These are phyloP conservation scores for Cecidostiba fungosa DNA, from an alignment of 2,888 invertebrate species.

Conservation along the genomic window DNA sequence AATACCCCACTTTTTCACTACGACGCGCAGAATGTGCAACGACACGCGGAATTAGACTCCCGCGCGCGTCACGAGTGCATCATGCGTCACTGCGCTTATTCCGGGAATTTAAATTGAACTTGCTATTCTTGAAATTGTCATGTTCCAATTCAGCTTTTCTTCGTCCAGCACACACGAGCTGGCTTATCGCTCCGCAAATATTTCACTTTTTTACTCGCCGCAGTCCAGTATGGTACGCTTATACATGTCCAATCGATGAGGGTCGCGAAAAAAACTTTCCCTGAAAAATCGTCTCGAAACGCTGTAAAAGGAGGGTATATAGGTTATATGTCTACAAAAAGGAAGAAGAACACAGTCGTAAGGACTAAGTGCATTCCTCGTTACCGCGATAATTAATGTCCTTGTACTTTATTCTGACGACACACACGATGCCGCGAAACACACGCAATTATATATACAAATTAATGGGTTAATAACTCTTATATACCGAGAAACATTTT, in stretches of 20 bases:
- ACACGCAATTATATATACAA: conserved; percentile 15
- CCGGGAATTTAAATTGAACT: conserved; percentile 33
- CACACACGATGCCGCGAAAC: not conserved
- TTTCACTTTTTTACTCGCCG: not conserved
- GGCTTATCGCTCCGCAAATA: conserved; percentile 3
- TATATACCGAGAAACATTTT: not conserved
- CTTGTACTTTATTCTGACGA: not conserved
- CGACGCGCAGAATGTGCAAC: conserved; percentile 37
- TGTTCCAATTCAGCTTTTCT: conserved; percentile 24
- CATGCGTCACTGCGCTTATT: conserved; percentile 47
- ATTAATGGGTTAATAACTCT: conserved; percentile 31
- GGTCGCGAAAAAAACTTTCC: too few species aligned
- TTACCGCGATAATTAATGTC: conserved; percentile 65
- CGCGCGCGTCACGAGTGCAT: conserved; percentile 14
- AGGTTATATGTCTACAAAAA: not conserved
- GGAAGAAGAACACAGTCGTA: conserved; percentile 39
- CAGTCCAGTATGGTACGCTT: too few species aligned
- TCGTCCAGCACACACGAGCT: not conserved
- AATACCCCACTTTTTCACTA: not conserved
- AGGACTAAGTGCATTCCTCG: conserved; percentile 66
- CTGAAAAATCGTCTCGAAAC: not conserved
- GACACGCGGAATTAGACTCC: conserved; percentile 45
- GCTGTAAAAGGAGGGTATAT: not conserved
- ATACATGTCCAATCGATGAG: not conserved
- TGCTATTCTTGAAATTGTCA: conserved; percentile 14